Percentiles rank a stretch among this genome's conserved stretches.
phyloP scores from a whole-genome alignment of 2,888 invertebrate genomes.

The Phortica okadai region DNA sequence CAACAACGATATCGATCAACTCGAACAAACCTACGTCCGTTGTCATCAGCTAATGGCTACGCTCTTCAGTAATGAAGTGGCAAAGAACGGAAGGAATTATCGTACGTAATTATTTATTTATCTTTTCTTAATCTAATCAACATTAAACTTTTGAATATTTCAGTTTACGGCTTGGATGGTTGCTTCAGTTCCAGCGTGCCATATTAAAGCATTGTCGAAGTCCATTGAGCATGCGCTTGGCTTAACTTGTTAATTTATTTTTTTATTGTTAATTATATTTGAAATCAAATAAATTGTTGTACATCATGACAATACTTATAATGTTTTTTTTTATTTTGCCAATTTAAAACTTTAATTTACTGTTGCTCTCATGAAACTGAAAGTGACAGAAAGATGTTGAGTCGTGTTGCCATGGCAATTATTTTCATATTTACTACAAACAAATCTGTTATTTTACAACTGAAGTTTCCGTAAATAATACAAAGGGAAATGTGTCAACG shows the following conservation, averaged over 20 bases:
- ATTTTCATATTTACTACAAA: neutral
- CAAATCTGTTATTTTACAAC: neutral
- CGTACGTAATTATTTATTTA: constrained; percentile 54
- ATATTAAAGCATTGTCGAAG: constrained; percentile 50
- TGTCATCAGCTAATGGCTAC: constrained; percentile 73
- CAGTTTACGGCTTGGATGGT: constrained; percentile 70
- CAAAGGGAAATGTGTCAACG: neutral
- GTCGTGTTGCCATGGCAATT: constrained; percentile 43
- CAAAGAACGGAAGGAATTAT: constrained; percentile 61
- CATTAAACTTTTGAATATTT: constrained; percentile 41
- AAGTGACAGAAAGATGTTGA: neutral
- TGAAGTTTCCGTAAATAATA: no score
- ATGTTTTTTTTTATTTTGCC: no score
- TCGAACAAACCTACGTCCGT: constrained; percentile 73
- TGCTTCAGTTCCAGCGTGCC: constrained; percentile 71
- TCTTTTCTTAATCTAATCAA: constrained; percentile 14
- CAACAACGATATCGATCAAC: constrained; percentile 69
- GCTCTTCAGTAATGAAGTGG: constrained; percentile 58
- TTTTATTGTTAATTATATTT: neutral
- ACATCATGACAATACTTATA: no score
- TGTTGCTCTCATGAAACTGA: neutral
- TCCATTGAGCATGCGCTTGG: neutral
- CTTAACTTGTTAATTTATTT: constrained; percentile 13
- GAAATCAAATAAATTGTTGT: no score
- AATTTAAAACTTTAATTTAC: no score